phyloP scores from a whole-genome alignment of 1,140 invertebrate genomes.

The Cydia pomonella region DNA sequence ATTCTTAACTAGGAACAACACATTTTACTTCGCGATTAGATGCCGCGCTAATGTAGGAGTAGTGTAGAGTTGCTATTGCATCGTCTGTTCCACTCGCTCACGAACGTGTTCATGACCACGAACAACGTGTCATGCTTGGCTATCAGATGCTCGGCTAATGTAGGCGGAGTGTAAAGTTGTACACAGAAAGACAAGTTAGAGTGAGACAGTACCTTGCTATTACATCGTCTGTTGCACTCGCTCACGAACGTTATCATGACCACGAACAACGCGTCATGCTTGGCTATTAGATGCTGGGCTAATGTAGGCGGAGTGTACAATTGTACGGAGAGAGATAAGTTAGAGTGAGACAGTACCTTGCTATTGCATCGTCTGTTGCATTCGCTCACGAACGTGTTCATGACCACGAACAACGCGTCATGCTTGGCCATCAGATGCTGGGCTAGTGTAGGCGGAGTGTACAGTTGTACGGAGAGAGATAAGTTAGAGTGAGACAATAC shows the following conservation, averaged over 20 bases:
- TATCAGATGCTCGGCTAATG: conserved; percentile 95
- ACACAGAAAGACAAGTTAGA: conserved; percentile 88
- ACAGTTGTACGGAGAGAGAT: too few species aligned
- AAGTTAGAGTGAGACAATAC: too few species aligned
- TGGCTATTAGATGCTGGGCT: conserved; percentile 88
- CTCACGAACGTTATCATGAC: conserved; percentile 95
- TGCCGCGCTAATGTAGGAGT: conserved; percentile 96
- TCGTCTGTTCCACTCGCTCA: conserved; percentile 90
- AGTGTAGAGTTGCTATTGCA: conserved; percentile 94
- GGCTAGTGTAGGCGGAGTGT: too few species aligned
- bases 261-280: conserved; percentile 93
- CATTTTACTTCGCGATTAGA: conserved; percentile 94
- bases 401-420: too few species aligned
- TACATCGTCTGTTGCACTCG: conserved; percentile 90
- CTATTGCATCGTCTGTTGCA: too few species aligned
- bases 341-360: too few species aligned
- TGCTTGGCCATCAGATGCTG: too few species aligned
- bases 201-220: conserved; percentile 82
- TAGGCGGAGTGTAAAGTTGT: conserved; percentile 98
- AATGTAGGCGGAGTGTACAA: too few species aligned
- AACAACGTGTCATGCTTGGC: conserved; percentile 92
- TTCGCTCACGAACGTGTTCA: too few species aligned
- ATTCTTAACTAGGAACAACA: conserved; percentile 92
- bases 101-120: conserved; percentile 93
- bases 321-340: too few species aligned